Percentiles rank a stretch among this genome's conserved stretches.
Conservation (phyloP, 1,140 invertebrate species). For the Drosophila aff. region DNA sequence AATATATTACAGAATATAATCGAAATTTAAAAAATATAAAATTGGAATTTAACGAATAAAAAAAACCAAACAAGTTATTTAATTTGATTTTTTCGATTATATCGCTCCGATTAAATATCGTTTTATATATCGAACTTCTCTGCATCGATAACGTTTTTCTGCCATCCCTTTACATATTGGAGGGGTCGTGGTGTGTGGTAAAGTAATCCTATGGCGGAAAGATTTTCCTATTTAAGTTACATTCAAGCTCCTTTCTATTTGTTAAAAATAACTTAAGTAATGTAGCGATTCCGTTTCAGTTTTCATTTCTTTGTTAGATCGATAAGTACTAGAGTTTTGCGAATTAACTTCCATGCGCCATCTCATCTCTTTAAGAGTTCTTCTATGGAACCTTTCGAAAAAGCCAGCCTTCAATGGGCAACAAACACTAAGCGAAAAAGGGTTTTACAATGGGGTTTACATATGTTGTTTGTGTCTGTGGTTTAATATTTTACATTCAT, state of each 20-base stretch:
- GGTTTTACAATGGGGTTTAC: slow-evolving; percentile 21
- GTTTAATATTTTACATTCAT: slow-evolving; percentile 47
- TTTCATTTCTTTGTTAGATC: slow-evolving; percentile 12
- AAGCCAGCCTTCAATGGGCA: slow-evolving; percentile 22
- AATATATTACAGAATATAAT: neutral
- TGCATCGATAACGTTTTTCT: neutral
- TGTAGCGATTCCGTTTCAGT: slow-evolving; percentile 27
- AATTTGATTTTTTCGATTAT: neutral
- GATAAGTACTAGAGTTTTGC: slow-evolving; percentile 50
- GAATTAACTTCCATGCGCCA: slow-evolving; percentile 16
- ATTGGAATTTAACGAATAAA: neutral
- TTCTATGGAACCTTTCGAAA: slow-evolving; percentile 53
- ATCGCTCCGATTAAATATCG: neutral
- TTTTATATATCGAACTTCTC: neutral
- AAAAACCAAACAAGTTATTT: neutral
- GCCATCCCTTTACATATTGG: neutral
- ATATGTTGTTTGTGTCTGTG: slow-evolving; percentile 26
- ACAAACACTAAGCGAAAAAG: slow-evolving; percentile 28
- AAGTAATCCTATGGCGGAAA: slow-evolving; percentile 34
- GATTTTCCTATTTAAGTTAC: slow-evolving; percentile 26
- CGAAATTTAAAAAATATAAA: neutral
- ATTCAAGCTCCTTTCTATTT: slow-evolving; percentile 20
- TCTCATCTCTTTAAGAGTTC: neutral
- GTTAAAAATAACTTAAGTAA: slow-evolving; percentile 52
- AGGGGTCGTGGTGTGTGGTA: neutral